Evolutionary conservation across 2,888 invertebrate genomes (phyloP).

Genomic region (Apodemia duryi): DNA sequence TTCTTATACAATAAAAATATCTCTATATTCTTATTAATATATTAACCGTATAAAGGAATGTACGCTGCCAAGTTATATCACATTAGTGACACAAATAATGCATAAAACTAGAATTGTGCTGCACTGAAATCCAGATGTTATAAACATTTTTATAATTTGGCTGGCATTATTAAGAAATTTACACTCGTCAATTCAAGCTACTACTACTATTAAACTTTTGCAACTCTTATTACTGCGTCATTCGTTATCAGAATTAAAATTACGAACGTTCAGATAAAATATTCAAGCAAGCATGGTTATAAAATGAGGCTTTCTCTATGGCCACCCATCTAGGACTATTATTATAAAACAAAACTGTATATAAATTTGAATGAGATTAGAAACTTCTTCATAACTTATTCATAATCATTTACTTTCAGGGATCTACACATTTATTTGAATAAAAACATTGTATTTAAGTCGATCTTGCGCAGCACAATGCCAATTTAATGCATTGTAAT

Average conservation of each 20-base stretch:
- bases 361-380: no score
- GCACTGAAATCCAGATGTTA: slow-evolving; percentile 6
- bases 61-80: not conserved
- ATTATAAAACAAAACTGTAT: no score
- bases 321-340: no score
- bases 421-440: no score
- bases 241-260: not conserved
- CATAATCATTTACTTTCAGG: not conserved
- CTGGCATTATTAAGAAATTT: no score
- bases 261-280: not conserved
- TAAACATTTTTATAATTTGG: not conserved
- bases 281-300: not conserved
- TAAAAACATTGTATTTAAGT: not conserved
- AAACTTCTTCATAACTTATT: no score
- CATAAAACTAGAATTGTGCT: not conserved
- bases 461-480: not conserved
- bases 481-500: not conserved
- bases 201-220: not conserved
- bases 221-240: not conserved
- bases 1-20: slow-evolving; percentile 42
- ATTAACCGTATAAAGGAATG: slow-evolving; percentile 16
- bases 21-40: slow-evolving; percentile 39
- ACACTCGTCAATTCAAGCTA: not conserved
- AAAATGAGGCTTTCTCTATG: not conserved
- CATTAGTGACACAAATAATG: not conserved